phyloP scores from a whole-genome alignment of 2,113 vertebrate species.

The Excalfactoria chinensis region DNA sequence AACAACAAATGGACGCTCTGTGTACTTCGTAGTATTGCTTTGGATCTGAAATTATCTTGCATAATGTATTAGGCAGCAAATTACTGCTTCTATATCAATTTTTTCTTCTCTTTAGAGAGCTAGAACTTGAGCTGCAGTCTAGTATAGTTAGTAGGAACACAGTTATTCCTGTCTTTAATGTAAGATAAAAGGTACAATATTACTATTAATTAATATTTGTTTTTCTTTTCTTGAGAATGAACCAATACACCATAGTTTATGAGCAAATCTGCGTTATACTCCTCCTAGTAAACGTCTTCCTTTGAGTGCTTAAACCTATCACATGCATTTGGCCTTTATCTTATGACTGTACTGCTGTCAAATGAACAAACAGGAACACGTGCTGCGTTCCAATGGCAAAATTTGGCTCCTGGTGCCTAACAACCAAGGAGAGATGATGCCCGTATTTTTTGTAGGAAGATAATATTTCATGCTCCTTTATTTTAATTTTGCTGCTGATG shows the following conservation, averaged over 20 bases:
- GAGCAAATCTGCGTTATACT: neutral
- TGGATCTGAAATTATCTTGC: neutral
- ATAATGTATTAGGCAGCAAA: neutral
- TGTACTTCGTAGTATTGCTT: neutral
- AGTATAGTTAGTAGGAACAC: neutral
- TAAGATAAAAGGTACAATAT: neutral
- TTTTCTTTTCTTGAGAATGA: neutral
- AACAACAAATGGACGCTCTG: neutral
- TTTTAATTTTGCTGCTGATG: neutral
- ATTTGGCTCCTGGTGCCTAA: neutral
- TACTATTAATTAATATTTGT: fast-evolving
- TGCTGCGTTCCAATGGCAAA: neutral
- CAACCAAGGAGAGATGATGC: neutral
- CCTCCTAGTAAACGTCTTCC: neutral
- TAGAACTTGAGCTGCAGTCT: neutral
- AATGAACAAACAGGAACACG: neutral
- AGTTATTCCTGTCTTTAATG: neutral
- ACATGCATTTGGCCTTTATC: neutral
- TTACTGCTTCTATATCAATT: neutral
- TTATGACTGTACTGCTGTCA: neutral
- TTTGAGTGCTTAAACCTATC: neutral
- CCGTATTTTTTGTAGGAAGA: neutral
- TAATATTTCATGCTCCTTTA: neutral
- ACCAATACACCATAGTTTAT: neutral
- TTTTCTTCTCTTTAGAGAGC: neutral